These are phyloP conservation scores for Cherax destructor DNA, from an alignment of 1,140 invertebrate species.

Conservation along the genomic window DNA sequence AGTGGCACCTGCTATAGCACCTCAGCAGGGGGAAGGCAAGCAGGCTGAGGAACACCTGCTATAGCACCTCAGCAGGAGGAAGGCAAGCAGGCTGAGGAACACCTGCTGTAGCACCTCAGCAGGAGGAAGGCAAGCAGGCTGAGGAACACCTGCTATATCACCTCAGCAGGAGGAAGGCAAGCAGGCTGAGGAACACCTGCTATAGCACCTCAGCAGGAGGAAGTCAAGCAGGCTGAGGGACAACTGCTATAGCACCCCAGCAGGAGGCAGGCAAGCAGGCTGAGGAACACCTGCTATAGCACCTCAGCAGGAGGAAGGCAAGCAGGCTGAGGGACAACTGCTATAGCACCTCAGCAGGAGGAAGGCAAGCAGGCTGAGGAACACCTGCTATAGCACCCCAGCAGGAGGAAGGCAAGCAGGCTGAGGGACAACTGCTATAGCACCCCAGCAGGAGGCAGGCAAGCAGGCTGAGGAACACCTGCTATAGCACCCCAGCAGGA, in stretches of 20 bases:
- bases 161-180: neutral
- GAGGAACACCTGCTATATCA: neutral
- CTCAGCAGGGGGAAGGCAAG: neutral
- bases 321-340: neutral
- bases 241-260: neutral
- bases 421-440: neutral
- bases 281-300: neutral
- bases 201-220: neutral
- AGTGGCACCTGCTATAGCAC: neutral
- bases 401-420: neutral
- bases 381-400: neutral
- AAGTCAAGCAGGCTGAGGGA: neutral
- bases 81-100: neutral
- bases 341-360: neutral
- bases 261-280: neutral
- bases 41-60: neutral
- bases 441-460: neutral
- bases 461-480: neutral
- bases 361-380: neutral
- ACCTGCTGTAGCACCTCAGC: neutral
- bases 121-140: neutral
- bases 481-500: neutral
- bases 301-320: neutral
- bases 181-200: neutral
- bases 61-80: neutral